phyloP scores from a whole-genome alignment of 2,113 vertebrate species.

The Megalops atlanticus region DNA sequence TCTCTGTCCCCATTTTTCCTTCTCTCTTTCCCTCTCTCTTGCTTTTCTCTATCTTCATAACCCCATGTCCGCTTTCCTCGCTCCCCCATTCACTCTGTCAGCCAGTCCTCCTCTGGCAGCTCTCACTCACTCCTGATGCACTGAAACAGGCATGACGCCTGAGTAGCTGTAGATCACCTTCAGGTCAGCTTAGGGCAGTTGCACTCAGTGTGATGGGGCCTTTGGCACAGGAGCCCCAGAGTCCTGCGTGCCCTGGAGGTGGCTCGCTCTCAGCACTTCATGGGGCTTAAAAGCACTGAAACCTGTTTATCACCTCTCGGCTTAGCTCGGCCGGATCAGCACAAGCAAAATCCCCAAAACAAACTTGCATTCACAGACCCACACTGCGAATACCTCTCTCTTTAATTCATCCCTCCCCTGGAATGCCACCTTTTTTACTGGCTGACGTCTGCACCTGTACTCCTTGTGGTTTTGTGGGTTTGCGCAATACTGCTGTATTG shows the following conservation, averaged over 20 bases:
- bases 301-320: slow-evolving; percentile 5
- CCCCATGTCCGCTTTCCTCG: not conserved
- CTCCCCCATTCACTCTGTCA: not conserved
- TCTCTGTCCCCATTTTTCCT: not conserved
- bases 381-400: not conserved
- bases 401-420: not conserved
- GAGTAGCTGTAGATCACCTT: slow-evolving; percentile 13
- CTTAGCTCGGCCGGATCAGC: not conserved
- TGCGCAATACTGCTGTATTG: slow-evolving; percentile 24
- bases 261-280: not conserved
- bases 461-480: slow-evolving; percentile 57
- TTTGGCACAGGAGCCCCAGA: not conserved
- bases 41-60: too few relatives aligned
- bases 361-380: not conserved
- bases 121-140: not conserved
- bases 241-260: not conserved
- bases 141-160: not conserved
- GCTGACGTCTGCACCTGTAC: not conserved
- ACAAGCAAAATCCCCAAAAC: not conserved
- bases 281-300: slow-evolving; percentile 14
- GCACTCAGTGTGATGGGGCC: slow-evolving; percentile 3
- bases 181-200: not conserved
- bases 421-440: slow-evolving; percentile 10
- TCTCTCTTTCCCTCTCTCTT: not conserved
- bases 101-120: not conserved